These are phyloP conservation scores for Dromaius novaehollandiae DNA, from an alignment of 2,113 vertebrate species.

Conservation along the genomic window DNA sequence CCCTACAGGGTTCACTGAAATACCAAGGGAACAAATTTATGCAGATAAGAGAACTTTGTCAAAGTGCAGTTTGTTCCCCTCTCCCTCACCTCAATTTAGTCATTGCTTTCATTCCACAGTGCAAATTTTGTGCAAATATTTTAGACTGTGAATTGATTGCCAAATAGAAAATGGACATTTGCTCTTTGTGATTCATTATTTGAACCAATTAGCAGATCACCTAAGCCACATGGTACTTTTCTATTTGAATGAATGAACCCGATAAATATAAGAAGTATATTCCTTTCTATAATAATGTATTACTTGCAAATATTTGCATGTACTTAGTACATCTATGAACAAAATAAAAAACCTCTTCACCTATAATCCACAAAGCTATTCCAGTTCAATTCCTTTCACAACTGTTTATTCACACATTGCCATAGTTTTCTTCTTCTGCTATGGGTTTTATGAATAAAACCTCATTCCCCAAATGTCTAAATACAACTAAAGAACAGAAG, in stretches of 20 bases:
- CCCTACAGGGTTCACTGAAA: not conserved
- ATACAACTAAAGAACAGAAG: not conserved
- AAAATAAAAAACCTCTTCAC: not conserved
- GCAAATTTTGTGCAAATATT: not conserved
- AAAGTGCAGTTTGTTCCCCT: not conserved
- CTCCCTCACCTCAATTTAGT: not conserved
- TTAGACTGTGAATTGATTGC: not conserved
- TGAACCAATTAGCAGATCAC: not conserved
- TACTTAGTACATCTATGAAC: not conserved
- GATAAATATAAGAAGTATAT: not conserved
- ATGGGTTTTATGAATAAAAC: not conserved
- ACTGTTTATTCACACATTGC: not conserved
- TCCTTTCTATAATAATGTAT: not conserved
- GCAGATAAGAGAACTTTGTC: not conserved
- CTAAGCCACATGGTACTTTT: not conserved
- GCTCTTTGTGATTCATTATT: not conserved
- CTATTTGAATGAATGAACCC: not conserved
- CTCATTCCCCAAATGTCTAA: not conserved
- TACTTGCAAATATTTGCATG: not conserved
- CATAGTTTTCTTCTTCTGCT: not conserved
- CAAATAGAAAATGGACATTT: not conserved
- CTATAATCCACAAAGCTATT: not conserved
- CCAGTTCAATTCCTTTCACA: not conserved
- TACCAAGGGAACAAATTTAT: not conserved
- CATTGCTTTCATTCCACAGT: not conserved